A percentile compares a stretch with the other conserved stretches of the same genome.
These are phyloP conservation scores for Aphelinus atriplicis DNA, from an alignment of 1,140 invertebrate genomes.

Conservation along the genomic window DNA sequence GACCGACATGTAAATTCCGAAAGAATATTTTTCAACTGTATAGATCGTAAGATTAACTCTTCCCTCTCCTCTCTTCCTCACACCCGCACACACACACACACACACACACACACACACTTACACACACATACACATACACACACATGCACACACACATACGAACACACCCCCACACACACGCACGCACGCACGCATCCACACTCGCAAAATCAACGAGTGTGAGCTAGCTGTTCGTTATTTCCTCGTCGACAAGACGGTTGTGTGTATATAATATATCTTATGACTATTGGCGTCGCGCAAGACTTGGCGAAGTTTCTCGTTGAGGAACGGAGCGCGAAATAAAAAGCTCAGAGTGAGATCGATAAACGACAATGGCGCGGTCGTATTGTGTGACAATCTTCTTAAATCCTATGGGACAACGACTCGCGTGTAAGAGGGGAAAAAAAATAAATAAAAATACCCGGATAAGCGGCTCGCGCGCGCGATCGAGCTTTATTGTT, in stretches of 20 bases:
- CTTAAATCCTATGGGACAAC: constrained; percentile 39
- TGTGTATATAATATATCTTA: constrained; percentile 23
- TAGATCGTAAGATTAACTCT: constrained; percentile 23
- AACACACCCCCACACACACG: too few relatives aligned
- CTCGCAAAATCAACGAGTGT: neutral
- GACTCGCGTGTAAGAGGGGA: constrained; percentile 22
- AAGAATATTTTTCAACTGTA: constrained; percentile 37
- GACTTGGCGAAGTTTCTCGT: constrained; percentile 11
- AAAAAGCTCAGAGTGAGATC: neutral
- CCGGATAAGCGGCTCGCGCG: constrained; percentile 33
- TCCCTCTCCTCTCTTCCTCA: neutral
- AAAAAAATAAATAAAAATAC: constrained; percentile 11
- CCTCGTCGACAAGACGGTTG: constrained; percentile 12
- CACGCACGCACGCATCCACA: too few relatives aligned
- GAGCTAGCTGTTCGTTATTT: constrained; percentile 15
- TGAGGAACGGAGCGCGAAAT: too few relatives aligned
- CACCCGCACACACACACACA: too few relatives aligned
- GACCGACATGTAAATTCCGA: constrained; percentile 31
- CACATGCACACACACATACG: too few relatives aligned
- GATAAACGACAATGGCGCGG: neutral
- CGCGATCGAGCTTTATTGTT: constrained; percentile 19
- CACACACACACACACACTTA: too few relatives aligned
- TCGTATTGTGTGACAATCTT: constrained; percentile 26
- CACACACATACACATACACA: too few relatives aligned
- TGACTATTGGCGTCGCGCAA: neutral